Percentiles rank a stretch among this genome's conserved stretches.
phyloP scores from a whole-genome alignment of 2,113 vertebrate genomes.

The Cephalopterus ornatus region DNA sequence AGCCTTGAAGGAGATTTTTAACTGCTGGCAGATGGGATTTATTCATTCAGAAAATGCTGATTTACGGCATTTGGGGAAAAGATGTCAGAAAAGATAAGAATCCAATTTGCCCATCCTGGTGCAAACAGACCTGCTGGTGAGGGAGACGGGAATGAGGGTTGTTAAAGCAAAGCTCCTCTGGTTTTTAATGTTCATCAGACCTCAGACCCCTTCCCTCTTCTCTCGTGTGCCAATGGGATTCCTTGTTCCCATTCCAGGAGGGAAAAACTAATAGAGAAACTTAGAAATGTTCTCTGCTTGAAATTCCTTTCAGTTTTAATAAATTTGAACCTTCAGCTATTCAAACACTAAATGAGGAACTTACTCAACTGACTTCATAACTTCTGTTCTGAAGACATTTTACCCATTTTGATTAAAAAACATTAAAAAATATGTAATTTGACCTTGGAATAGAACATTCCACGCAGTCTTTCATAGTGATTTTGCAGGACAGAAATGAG shows the following conservation, averaged over 20 bases:
- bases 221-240: background rate
- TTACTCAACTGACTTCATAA: background rate
- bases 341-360: background rate
- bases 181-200: background rate
- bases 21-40: background rate
- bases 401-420: background rate
- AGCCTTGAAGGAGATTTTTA: background rate
- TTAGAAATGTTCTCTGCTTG: background rate
- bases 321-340: background rate
- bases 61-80: background rate
- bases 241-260: background rate
- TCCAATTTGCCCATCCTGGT: background rate
- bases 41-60: background rate
- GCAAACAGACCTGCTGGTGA: background rate
- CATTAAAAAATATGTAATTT: background rate
- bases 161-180: background rate
- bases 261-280: background rate
- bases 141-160: background rate
- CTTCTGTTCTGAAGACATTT: background rate
- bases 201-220: background rate
- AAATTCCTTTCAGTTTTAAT: background rate
- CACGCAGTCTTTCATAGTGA: background rate
- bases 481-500: background rate
- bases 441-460: background rate
- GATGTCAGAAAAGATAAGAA: background rate